A percentile compares a stretch with the other conserved stretches of the same genome.
These are phyloP conservation scores for Drosophila virilis DNA, from an alignment of 1,140 invertebrate genomes.

Conservation along the genomic window DNA sequence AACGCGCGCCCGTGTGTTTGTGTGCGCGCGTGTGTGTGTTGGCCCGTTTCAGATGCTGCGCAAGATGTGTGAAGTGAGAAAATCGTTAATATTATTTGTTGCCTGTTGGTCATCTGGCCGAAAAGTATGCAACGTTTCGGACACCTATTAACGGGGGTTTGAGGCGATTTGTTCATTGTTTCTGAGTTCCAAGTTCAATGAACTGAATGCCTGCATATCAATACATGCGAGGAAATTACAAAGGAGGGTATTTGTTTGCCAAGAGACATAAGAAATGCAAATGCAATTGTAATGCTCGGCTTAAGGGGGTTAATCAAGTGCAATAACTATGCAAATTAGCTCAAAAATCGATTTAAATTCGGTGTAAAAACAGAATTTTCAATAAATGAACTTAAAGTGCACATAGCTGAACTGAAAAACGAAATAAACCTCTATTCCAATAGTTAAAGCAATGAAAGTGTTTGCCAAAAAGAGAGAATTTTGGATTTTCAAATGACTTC, in stretches of 20 bases:
- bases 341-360: conserved; percentile 1
- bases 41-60: conserved; percentile 60
- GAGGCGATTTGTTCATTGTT: conserved; percentile 21
- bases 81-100: conserved; percentile 71
- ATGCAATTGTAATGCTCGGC: neutral
- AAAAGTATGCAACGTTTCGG: conserved; percentile 48
- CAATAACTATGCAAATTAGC: conserved; percentile 21
- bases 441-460: no score
- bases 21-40: conserved; percentile 19
- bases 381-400: neutral
- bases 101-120: conserved; percentile 33
- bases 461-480: no score
- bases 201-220: conserved; percentile 17
- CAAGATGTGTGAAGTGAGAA: conserved; percentile 60
- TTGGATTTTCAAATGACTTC: no score
- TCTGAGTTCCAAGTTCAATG: conserved; percentile 32
- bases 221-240: neutral
- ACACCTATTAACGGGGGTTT: conserved; percentile 18
- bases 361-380: neutral
- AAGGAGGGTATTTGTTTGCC: conserved; percentile 2
- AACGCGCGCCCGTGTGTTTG: conserved; percentile 11
- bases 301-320: neutral
- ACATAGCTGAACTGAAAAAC: neutral
- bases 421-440: no score
- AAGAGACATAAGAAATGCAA: conserved; percentile 8